Percentiles rank a stretch among this genome's conserved stretches.
phyloP scores from a whole-genome alignment of 2,797 vertebrate genomes.

The Gymnoscopelus microlampas region DNA sequence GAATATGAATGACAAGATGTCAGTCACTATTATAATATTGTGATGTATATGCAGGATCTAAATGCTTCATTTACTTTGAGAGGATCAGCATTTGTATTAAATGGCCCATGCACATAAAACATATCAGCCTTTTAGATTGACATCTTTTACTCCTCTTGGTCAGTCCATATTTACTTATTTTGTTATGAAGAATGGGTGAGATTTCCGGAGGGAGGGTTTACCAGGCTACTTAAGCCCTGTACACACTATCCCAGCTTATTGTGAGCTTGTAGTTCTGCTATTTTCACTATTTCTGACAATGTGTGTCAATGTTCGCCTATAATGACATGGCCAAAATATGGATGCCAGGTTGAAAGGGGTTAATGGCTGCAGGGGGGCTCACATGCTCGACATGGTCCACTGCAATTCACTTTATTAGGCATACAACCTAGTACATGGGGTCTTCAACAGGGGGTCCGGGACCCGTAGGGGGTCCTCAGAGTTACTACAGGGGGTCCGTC shows the following conservation, averaged over 20 bases:
- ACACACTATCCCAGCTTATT: too few species aligned
- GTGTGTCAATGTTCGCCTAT: too few species aligned
- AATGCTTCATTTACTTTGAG: constrained; percentile 41
- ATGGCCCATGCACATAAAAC: constrained; percentile 12
- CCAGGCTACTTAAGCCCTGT: not conserved
- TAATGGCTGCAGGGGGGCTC: constrained; percentile 15
- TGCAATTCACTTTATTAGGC: constrained; percentile 28
- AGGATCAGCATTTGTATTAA: constrained; percentile 28
- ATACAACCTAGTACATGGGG: constrained; percentile 13
- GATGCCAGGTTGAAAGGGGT: not conserved
- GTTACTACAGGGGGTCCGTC: too few species aligned
- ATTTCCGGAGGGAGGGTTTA: too few species aligned
- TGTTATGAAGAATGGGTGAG: constrained; percentile 1
- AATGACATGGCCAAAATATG: too few species aligned
- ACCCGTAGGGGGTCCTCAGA: too few species aligned
- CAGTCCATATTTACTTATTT: constrained; percentile 14
- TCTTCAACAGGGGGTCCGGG: too few species aligned
- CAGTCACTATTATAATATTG: constrained; percentile 52
- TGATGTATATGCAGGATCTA: constrained; percentile 2
- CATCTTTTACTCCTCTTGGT: constrained; percentile 24
- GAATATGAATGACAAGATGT: constrained; percentile 51
- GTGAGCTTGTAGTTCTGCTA: too few species aligned
- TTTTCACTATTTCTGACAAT: too few species aligned
- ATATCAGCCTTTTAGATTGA: constrained; percentile 24
- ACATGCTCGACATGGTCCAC: constrained; percentile 34